Percentiles rank a stretch among this genome's conserved stretches.
phyloP scores from a whole-genome alignment of 2,113 vertebrate genomes.

The Chloebia gouldiae region DNA sequence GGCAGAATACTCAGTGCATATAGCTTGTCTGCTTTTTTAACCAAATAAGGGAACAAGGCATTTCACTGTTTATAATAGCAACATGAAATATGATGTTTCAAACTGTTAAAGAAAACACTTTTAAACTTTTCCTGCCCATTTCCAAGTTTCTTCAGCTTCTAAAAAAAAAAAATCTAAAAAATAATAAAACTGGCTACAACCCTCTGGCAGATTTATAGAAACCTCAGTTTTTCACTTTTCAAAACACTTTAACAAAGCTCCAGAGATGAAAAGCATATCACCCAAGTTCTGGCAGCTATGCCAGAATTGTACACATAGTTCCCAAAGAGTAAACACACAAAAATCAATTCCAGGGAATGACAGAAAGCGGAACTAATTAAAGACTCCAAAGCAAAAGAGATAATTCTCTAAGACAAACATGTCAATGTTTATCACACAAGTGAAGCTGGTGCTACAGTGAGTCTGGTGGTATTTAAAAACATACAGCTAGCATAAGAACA shows the following conservation, averaged over 20 bases:
- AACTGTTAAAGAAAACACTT: constrained; percentile 59
- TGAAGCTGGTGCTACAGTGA: background rate
- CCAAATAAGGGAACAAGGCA: constrained; percentile 80
- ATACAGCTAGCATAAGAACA: background rate
- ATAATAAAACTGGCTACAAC: background rate
- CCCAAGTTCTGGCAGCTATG: background rate
- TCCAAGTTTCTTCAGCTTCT: constrained; percentile 16
- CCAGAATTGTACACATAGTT: background rate
- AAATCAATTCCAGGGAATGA: background rate
- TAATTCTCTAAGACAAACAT: background rate
- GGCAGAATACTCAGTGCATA: constrained; percentile 50
- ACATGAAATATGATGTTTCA: constrained; percentile 43
- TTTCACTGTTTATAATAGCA: constrained; percentile 74
- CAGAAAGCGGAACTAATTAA: constrained; percentile 39
- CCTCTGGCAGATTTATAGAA: constrained; percentile 54
- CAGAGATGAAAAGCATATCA: background rate
- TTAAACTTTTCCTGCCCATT: constrained; percentile 16
- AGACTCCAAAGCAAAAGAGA: background rate
- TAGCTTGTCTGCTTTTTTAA: constrained; percentile 62
- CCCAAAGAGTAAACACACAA: background rate
- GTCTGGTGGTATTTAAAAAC: constrained; percentile 12
- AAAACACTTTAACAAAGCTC: constrained; percentile 10
- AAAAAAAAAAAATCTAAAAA: background rate
- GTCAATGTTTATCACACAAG: background rate
- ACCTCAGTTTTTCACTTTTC: constrained; percentile 22